Evolutionary conservation across 2,797 vertebrate species (phyloP).

Genomic region (Falco columbarius): DNA sequence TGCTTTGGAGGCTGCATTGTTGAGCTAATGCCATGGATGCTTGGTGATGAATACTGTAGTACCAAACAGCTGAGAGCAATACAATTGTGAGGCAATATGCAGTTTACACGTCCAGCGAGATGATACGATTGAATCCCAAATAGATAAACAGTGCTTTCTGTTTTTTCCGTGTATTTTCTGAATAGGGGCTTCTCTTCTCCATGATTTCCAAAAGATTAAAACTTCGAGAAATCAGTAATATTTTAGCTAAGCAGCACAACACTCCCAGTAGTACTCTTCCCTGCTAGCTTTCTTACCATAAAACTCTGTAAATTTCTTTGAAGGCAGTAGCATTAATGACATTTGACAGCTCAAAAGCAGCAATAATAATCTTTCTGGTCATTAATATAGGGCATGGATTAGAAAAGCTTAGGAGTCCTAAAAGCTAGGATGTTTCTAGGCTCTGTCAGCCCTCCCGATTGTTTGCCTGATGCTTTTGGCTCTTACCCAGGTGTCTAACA

Average conservation of each 20-base stretch:
- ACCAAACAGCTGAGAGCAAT: not conserved
- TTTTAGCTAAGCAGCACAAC: not conserved
- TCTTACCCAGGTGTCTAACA: not conserved
- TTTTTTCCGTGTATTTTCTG: not conserved
- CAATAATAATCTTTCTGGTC: not conserved
- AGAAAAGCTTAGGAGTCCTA: not conserved
- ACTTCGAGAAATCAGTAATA: fast-evolving
- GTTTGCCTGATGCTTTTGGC: not conserved
- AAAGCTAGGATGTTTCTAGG: not conserved
- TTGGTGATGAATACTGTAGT: not conserved
- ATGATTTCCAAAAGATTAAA: not conserved
- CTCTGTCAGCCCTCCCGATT: fast-evolving
- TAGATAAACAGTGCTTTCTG: not conserved
- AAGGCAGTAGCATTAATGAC: not conserved
- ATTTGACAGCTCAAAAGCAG: not conserved
- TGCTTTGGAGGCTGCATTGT: not conserved
- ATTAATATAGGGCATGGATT: not conserved
- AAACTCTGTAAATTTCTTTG: not conserved
- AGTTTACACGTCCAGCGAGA: not conserved
- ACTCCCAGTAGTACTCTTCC: not conserved
- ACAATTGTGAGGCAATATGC: not conserved
- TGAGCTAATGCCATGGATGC: not conserved
- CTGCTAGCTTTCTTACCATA: not conserved
- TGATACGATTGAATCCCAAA: not conserved
- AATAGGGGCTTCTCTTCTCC: not conserved